Percentiles rank a stretch among this genome's conserved stretches.
Evolutionary conservation across 2,888 invertebrate species (phyloP).

Genomic region (Allygus modestus): DNA sequence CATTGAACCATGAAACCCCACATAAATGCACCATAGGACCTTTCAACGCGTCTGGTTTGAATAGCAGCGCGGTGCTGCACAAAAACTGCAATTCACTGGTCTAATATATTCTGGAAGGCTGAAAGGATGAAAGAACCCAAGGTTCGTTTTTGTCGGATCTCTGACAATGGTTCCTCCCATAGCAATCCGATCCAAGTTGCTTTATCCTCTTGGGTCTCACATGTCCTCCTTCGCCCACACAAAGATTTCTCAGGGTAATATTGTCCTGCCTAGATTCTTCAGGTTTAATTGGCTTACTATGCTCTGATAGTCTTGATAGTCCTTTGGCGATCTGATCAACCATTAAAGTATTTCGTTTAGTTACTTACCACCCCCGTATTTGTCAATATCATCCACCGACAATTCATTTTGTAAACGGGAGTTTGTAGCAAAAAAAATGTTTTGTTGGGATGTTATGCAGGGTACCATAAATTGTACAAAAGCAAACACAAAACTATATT

Average conservation of each 20-base stretch:
- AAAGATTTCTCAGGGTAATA: not conserved
- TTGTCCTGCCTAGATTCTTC: not conserved
- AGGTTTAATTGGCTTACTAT: not conserved
- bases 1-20: not conserved
- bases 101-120: conserved; percentile 27
- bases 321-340: too few relatives aligned
- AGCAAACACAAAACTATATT: too few relatives aligned
- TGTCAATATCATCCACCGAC: too few relatives aligned
- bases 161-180: conserved; percentile 4
- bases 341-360: too few relatives aligned
- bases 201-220: not conserved
- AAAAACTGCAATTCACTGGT: conserved; percentile 18
- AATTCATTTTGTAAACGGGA: too few relatives aligned
- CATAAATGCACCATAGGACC: too few relatives aligned
- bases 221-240: not conserved
- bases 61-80: not conserved
- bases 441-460: too few relatives aligned
- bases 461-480: too few relatives aligned
- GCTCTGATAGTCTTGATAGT: too few relatives aligned
- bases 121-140: conserved; percentile 21
- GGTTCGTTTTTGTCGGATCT: conserved; percentile 19
- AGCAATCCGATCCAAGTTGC: conserved; percentile 5
- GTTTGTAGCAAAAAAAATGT: too few relatives aligned
- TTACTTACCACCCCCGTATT: too few relatives aligned
- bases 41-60: conserved; percentile 10